Evolutionary conservation across 1,140 invertebrate species (phyloP), one percentile per base, ranked within the genome.

Genomic region (Sminthurinus signatus): DNA sequence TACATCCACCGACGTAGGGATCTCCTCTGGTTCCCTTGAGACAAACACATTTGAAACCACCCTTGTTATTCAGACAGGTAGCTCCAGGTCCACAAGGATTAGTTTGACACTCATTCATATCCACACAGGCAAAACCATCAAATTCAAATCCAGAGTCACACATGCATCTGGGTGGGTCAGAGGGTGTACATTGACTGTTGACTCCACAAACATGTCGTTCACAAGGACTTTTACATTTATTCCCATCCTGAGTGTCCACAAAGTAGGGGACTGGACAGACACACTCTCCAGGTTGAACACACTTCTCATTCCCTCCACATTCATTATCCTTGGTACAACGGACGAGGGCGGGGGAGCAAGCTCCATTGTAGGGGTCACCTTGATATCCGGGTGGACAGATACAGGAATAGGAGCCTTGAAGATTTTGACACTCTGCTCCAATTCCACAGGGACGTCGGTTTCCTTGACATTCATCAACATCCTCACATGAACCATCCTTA

Each of bases 171-270:
- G 91, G 91, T 21, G 89, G 89, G 79, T 93, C 89, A 60, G 85
- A 89, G 4, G 91, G 89, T 3, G 87, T 90, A 74, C 92, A 96
- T 78, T 90, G 89, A 1, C 91, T 87, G 76, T 95, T 95, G n/a
- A 91, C 85, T 19, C 93, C 91, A 74, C 93, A 96, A 1, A 86
- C 84, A 75, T 39, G 68, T 59, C 69, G 36, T 55, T 73, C 64
- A 32, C 64, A 75, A 72, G 75, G 74, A 81, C 86, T 93, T 78
- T 91, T 93, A 75, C 91, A 93, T 73, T 87, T 85, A 74, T 89
- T 88, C 42, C 84, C 85, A 74, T 91, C 87, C 28, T 81, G 77
- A 17, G 84, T 81, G 75, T 93, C 89, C 23, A 87, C 83, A 75
- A 89, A 93, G 76, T 87, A 94, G 1, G 90, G 91, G 21, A 89